Evolutionary conservation across 2,888 invertebrate species (phyloP).

Genomic region (Erynnis tages): DNA sequence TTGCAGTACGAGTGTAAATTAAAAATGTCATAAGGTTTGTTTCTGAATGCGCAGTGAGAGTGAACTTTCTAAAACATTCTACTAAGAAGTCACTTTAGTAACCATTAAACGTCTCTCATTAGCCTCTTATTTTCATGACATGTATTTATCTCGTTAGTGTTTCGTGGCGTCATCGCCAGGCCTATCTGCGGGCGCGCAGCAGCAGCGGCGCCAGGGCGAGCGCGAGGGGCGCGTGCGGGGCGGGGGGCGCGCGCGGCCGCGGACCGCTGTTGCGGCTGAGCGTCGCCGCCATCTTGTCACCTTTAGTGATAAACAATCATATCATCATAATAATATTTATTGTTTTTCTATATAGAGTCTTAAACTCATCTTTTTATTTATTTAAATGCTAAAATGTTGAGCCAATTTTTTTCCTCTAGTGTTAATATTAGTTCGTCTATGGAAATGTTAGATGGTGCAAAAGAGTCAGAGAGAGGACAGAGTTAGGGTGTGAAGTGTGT

Average conservation of each 20-base stretch:
- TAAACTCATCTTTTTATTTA: too few relatives aligned
- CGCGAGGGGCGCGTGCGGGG: slow-evolving; percentile 21
- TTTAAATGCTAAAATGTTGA: too few relatives aligned
- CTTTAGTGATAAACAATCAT: slow-evolving; percentile 70
- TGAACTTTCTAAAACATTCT: too few relatives aligned
- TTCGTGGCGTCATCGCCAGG: slow-evolving; percentile 25
- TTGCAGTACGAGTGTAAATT: too few relatives aligned
- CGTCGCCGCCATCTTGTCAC: slow-evolving; percentile 95
- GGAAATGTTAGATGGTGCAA: not conserved
- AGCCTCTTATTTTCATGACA: not conserved
- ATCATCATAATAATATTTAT: not conserved
- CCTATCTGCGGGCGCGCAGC: slow-evolving; percentile 25
- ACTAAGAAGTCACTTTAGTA: too few relatives aligned
- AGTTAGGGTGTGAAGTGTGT: not conserved
- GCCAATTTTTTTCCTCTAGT: too few relatives aligned
- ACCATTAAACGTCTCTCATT: not conserved
- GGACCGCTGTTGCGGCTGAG: slow-evolving; percentile 85
- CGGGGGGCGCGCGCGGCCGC: slow-evolving; percentile 32
- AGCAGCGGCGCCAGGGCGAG: slow-evolving; percentile 24
- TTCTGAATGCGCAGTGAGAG: too few relatives aligned
- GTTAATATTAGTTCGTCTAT: too few relatives aligned
- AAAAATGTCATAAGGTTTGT: too few relatives aligned
- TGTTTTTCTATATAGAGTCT: not conserved
- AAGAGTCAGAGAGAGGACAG: too few relatives aligned
- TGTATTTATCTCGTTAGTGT: not conserved